Base-by-base conservation (phyloP, 2,113 vertebrate genomes). In the Oncorhynchus keta region DNA sequence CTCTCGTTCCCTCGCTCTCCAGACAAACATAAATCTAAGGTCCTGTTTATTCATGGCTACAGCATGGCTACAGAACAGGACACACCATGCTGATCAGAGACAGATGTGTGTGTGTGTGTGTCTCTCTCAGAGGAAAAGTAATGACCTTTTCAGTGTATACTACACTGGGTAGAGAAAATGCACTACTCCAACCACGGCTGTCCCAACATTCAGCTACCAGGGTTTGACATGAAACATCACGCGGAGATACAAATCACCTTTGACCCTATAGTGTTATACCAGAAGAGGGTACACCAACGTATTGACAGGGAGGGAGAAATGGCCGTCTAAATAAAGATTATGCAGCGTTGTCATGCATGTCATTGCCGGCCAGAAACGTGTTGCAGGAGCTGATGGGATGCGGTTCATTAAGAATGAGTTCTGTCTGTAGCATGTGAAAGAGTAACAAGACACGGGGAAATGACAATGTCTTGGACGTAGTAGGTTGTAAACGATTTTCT, bases 191-290 rank as follows among this genome's bases (percentile, higher is more conserved):
- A 39, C 39, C 39, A 39, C 70, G 5, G 32, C 51, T 61, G 77
- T 75, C 72, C 65, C 74, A 76, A 82, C 83, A 80, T 64, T 20
- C 55, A 26, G 45, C 73, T 71, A 14, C 30, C 12, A 30, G 76
- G 75, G 14, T 59, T 30, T 69, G 77, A 85, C 75, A 1, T 75
- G 73, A 68, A 69, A 45, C 62, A 80, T 28, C 77, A 82, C 67
- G 67, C 62, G 35, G 67, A 83, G 72, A 77, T 75, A 77, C 70
- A 85, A 49, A 81, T 89, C 66, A 87, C 85, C 88, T 88, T 32
- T 89, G 88, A 90, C 86, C 84, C 80, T 55, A 78, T 62, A 28
- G 75, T 24, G 22, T 77, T 79, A 84, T 78, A 85, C 72, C 79
- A 79, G 81, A 76, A 83, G 72, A 88, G 74, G 72, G 59, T 14